Evolutionary conservation across 2,113 vertebrate species (phyloP).

Genomic region (Zosterops borbonicus): DNA sequence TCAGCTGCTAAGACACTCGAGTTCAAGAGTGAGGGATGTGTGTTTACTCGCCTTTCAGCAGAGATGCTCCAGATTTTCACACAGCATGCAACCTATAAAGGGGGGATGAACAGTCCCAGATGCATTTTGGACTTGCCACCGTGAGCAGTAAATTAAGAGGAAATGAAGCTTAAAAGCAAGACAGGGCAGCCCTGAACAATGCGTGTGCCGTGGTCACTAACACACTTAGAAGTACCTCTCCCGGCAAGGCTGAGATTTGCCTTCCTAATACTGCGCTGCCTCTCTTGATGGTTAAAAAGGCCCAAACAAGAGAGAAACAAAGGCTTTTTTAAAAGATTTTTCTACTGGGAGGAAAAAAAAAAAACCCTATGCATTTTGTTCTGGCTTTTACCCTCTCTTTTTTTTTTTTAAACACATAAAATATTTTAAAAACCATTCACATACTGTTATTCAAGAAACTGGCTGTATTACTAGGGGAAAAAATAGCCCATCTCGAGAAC

Average conservation of each 20-base stretch:
- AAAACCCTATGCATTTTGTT: slow-evolving; percentile 62
- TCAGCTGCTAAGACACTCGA: slow-evolving; percentile 47
- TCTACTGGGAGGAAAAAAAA: slow-evolving; percentile 56
- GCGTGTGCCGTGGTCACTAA: slow-evolving; percentile 24
- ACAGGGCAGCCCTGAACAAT: slow-evolving; percentile 66
- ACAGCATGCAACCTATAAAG: slow-evolving; percentile 49
- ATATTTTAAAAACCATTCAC: slow-evolving; percentile 73
- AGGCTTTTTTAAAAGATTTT: slow-evolving; percentile 67
- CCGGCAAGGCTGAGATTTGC: slow-evolving; percentile 58
- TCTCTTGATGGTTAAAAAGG: slow-evolving; percentile 64
- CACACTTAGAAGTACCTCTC: slow-evolving; percentile 62
- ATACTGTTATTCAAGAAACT: slow-evolving; percentile 73
- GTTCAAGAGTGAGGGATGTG: slow-evolving; percentile 57
- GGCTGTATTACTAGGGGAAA: slow-evolving; percentile 73
- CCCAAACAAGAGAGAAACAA: slow-evolving; percentile 72
- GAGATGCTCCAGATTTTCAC: slow-evolving; percentile 62
- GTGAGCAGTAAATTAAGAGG: slow-evolving; percentile 59
- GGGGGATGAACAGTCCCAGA: slow-evolving; percentile 53
- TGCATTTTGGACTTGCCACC: slow-evolving; percentile 58
- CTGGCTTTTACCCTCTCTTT: slow-evolving; percentile 58
- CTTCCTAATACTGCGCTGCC: slow-evolving; percentile 56
- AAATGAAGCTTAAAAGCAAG: slow-evolving; percentile 48
- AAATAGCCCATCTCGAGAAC: slow-evolving; percentile 73
- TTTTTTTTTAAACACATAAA: slow-evolving; percentile 59
- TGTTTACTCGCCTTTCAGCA: slow-evolving; percentile 61